A percentile compares a stretch with the other conserved stretches of the same genome.
Conservation (phyloP, 2,113 vertebrate species). For the Equus quagga region DNA sequence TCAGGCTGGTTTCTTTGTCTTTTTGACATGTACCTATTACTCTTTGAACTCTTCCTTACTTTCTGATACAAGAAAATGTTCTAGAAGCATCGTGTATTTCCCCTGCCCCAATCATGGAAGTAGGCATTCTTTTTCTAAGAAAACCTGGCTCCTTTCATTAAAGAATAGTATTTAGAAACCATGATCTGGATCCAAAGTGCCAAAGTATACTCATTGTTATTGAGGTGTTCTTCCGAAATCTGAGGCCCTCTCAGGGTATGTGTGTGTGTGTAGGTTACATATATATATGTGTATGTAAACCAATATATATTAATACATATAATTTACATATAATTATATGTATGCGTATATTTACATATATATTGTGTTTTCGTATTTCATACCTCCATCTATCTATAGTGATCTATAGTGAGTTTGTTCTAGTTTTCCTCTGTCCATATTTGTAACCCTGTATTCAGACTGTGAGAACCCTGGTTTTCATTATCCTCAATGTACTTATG, state of each 20-base stretch:
- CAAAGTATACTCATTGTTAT: not conserved
- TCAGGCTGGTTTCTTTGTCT: not conserved
- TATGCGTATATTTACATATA: not conserved
- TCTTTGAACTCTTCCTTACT: not conserved
- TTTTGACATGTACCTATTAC: not conserved
- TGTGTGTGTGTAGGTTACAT: not conserved
- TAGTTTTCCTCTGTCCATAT: not conserved
- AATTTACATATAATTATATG: not conserved
- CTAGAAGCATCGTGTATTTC: not conserved
- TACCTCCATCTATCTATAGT: too few relatives aligned
- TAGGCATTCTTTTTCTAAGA: not conserved
- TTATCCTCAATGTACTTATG: not conserved
- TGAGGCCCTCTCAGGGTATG: not conserved
- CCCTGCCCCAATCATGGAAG: too few relatives aligned
- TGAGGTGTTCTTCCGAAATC: not conserved
- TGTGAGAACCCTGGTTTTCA: fast-evolving
- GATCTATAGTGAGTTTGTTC: not conserved
- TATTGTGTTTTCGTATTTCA: not conserved
- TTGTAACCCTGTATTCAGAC: not conserved
- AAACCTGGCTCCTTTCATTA: not conserved
- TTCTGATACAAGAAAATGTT: not conserved
- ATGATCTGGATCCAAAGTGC: too few relatives aligned
- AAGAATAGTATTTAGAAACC: not conserved
- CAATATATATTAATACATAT: too few relatives aligned
- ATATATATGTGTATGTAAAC: not conserved